phyloP scores from a whole-genome alignment of 2,113 vertebrate species.

The Tenrec ecaudatus region DNA sequence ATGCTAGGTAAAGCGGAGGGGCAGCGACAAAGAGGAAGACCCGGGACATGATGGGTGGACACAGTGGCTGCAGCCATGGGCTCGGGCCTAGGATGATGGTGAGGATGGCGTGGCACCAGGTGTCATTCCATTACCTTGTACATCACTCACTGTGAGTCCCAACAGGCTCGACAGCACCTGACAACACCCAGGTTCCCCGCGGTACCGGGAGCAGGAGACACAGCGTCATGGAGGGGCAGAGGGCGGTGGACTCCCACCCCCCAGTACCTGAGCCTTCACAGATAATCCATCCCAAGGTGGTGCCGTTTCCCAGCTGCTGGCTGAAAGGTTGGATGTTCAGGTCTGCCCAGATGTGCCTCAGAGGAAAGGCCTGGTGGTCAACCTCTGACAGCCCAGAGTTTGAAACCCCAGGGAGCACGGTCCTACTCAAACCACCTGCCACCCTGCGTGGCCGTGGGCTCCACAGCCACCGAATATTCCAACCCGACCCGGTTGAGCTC shows the following conservation, averaged over 20 bases:
- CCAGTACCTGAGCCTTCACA: background rate
- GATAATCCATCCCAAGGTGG: background rate
- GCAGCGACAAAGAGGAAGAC: too few species aligned
- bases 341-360: background rate
- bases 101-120: too few species aligned
- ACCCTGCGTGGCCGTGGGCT: too few species aligned
- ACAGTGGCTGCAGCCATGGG: too few species aligned
- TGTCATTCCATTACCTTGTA: background rate
- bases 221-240: fast-evolving
- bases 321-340: background rate
- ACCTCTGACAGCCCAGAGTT: background rate
- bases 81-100: too few species aligned
- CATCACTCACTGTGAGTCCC: background rate
- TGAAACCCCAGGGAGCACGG: background rate
- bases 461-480: too few species aligned
- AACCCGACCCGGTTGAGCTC: too few species aligned
- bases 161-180: background rate
- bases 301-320: background rate
- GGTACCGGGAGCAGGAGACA: fast-evolving
- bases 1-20: too few species aligned
- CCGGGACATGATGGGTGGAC: too few species aligned
- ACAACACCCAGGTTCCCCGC: fast-evolving
- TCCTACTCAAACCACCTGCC: too few species aligned
- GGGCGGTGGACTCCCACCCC: too few species aligned
- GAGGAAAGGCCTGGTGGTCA: background rate